Percentiles rank a stretch among this genome's conserved stretches.
phyloP scores from a whole-genome alignment of 2,113 vertebrate species.

The Mustelus asterias region DNA sequence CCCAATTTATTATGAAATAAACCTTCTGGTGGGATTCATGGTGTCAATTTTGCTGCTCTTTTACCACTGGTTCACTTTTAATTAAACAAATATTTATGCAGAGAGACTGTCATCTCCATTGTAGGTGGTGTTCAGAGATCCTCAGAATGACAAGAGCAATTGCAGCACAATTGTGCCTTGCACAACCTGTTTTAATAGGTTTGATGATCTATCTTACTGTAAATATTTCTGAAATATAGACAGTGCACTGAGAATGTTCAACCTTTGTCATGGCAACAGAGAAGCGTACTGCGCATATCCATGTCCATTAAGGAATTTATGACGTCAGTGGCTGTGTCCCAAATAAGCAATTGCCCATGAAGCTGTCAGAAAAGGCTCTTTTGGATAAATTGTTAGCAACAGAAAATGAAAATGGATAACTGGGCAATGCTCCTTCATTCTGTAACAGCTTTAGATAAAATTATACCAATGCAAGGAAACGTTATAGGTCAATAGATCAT shows the following conservation, averaged over 20 bases:
- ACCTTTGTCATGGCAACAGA: neutral
- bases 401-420: conserved; percentile 22
- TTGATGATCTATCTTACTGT: neutral
- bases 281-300: neutral
- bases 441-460: conserved; percentile 20
- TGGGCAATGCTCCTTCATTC: conserved; percentile 22
- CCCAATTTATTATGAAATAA: conserved; percentile 11
- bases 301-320: conserved; percentile 5
- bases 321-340: neutral
- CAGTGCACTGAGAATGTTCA: neutral
- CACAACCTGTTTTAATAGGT: neutral
- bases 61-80: neutral
- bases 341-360: conserved; percentile 35
- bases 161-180: neutral
- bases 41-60: neutral
- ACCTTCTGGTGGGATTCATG: neutral
- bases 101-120: neutral
- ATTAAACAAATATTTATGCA: neutral
- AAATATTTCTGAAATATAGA: conserved; percentile 1
- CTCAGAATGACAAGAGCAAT: neutral
- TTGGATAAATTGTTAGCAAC: conserved; percentile 21
- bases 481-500: conserved; percentile 10
- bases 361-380: neutral
- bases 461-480: neutral
- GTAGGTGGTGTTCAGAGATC: neutral